Conservation (phyloP, 2,888 invertebrate species). For the Mellilla xanthometata region DNA sequence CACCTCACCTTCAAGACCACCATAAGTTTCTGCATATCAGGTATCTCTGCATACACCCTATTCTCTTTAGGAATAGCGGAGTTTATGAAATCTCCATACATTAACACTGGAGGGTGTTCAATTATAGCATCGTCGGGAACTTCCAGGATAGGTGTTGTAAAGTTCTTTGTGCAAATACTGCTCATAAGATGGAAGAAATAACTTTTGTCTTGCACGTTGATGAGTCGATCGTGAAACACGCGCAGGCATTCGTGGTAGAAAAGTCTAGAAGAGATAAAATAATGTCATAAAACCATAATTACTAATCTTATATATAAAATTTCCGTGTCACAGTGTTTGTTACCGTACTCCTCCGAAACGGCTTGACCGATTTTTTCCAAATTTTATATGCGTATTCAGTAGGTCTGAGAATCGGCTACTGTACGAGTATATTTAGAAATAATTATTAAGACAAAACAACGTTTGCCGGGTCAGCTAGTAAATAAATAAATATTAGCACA, state of each 20-base stretch:
- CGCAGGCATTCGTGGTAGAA: conserved; percentile 96
- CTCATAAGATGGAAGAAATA: conserved; percentile 90
- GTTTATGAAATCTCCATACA: conserved; percentile 94
- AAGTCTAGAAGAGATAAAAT: conserved; percentile 76
- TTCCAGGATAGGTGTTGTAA: conserved; percentile 82
- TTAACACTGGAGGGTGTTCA: conserved; percentile 84
- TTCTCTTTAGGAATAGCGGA: conserved; percentile 88
- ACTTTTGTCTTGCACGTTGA: conserved; percentile 90
- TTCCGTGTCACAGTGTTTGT: too few relatives aligned
- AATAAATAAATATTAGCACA: too few relatives aligned
- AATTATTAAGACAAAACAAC: too few relatives aligned
- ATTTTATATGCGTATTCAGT: too few relatives aligned
- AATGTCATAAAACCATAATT: too few relatives aligned
- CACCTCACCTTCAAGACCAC: conserved; percentile 85
- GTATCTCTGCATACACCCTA: conserved; percentile 91
- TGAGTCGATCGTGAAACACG: conserved; percentile 95
- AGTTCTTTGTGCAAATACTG: conserved; percentile 85
- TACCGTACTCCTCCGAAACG: too few relatives aligned
- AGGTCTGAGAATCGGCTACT: too few relatives aligned
- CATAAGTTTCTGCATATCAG: conserved; percentile 87
- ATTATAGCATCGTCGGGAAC: conserved; percentile 84
- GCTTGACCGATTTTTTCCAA: too few relatives aligned
- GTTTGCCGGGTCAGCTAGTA: too few relatives aligned
- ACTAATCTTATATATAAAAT: too few relatives aligned
- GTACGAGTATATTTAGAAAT: too few relatives aligned